These are phyloP conservation scores for Verasper variegatus DNA, from an alignment of 2,113 vertebrate genomes.

Conservation along the genomic window DNA sequence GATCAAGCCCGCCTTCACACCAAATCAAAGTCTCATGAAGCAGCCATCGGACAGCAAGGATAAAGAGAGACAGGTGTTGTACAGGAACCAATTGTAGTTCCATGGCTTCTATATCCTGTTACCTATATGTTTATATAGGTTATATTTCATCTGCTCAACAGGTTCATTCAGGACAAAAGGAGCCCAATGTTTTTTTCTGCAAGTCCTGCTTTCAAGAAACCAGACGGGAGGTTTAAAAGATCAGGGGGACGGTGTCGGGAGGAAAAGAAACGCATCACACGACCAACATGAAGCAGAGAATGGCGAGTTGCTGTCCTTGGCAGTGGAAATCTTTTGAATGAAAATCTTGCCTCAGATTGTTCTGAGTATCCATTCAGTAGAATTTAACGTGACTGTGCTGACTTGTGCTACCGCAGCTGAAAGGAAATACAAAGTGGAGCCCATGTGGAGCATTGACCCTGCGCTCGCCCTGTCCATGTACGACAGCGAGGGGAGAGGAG, in stretches of 20 bases:
- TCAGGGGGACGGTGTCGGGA: not conserved
- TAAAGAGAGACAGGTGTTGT: not conserved
- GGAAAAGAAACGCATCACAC: slow-evolving; percentile 17
- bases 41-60: slow-evolving; percentile 23
- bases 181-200: not conserved
- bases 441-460: slow-evolving; percentile 93
- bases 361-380: no score
- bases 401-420: slow-evolving; percentile 27
- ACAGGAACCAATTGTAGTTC: not conserved
- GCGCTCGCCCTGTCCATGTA: slow-evolving; percentile 88
- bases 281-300: not conserved
- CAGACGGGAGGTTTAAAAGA: slow-evolving; percentile 8
- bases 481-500: slow-evolving; percentile 69
- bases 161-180: not conserved
- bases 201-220: slow-evolving; percentile 63
- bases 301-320: slow-evolving; percentile 10
- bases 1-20: not conserved
- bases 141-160: not conserved
- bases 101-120: not conserved
- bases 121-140: no score
- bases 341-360: not conserved
- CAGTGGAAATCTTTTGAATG: not conserved
- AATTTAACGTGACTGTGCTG: not conserved
- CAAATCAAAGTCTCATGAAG: slow-evolving; percentile 7
- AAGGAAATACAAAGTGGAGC: slow-evolving; percentile 76